Conservation (phyloP, 2,113 vertebrate genomes). For the Tachuris rubrigastra region DNA sequence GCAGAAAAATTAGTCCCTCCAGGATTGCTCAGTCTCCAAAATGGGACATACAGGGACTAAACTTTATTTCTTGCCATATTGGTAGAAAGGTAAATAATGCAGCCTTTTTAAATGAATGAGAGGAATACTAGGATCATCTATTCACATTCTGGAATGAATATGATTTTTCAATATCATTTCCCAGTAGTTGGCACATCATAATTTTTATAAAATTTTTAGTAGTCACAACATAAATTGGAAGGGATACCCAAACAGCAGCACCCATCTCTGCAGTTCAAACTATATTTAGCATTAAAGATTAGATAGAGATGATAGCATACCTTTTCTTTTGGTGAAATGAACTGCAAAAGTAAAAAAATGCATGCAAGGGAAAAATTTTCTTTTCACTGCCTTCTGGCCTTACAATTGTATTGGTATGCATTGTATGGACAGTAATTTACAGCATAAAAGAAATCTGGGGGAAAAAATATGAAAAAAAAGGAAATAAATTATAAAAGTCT, state of each 20-base stretch:
- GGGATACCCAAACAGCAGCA: background rate
- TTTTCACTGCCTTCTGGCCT: background rate
- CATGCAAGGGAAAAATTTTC: background rate
- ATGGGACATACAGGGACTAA: background rate
- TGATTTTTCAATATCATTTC: background rate
- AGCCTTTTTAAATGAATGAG: background rate
- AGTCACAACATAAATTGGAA: background rate
- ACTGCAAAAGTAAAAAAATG: background rate
- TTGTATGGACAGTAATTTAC: background rate
- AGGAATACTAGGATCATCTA: background rate
- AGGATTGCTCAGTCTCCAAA: background rate
- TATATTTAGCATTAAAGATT: background rate
- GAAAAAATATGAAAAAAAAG: background rate
- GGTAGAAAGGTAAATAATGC: background rate
- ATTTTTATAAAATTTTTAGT: background rate
- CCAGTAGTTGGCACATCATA: background rate
- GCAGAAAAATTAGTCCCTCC: background rate
- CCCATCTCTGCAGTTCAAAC: background rate
- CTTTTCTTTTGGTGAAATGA: background rate
- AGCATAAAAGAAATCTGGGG: background rate
- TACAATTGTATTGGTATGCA: background rate
- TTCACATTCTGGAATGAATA: background rate
- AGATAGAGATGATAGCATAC: background rate
- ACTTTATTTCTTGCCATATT: background rate
- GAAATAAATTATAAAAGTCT: background rate